Conservation (phyloP, 2,113 vertebrate genomes). For the Myxocyprinus asiaticus region DNA sequence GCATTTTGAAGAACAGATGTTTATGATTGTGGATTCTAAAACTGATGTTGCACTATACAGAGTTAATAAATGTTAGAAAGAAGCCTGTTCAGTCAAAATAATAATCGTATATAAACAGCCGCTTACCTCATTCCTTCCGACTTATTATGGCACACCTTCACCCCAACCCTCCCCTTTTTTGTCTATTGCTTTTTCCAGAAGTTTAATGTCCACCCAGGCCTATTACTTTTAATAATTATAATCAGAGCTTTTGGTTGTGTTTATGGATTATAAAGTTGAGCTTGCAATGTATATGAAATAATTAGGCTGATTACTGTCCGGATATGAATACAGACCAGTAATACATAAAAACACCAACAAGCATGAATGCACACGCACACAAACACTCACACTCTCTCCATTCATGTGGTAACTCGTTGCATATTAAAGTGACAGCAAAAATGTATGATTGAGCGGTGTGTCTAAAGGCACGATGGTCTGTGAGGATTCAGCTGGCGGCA, state of each 20-base stretch:
- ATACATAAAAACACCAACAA: no score
- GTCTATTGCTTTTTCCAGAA: background rate
- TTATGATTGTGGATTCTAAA: background rate
- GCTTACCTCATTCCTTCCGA: background rate
- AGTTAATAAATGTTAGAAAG: background rate
- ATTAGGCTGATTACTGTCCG: no score
- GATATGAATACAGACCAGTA: no score
- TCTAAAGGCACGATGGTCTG: no score
- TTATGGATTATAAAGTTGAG: no score
- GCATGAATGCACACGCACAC: no score
- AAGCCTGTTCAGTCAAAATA: background rate
- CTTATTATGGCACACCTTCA: background rate
- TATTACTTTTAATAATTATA: background rate
- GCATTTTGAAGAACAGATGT: background rate
- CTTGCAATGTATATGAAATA: no score
- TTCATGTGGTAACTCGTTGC: no score
- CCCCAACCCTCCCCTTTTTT: background rate
- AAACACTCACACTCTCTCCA: no score
- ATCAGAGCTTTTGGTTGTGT: background rate
- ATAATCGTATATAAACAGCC: background rate
- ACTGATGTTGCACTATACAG: background rate
- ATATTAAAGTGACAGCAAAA: no score
- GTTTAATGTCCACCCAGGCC: background rate
- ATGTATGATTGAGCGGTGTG: no score
- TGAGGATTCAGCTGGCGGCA: no score